Evolutionary conservation across 2,797 vertebrate genomes (phyloP).

Genomic region (Mus spretus): DNA sequence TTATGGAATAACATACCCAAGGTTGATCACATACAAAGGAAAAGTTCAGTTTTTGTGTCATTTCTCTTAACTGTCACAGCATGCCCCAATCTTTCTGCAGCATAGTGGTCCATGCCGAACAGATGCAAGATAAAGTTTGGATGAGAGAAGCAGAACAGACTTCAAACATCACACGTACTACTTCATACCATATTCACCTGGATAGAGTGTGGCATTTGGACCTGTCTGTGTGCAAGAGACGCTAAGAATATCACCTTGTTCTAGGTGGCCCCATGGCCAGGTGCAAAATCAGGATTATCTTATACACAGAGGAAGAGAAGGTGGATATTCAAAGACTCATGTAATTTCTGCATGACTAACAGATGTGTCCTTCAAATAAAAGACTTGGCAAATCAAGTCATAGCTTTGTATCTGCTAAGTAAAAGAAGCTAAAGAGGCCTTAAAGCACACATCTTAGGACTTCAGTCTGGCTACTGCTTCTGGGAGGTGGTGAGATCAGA

Average conservation of each 20-base stretch:
- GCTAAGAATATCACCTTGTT: neutral
- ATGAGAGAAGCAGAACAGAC: neutral
- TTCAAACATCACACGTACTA: neutral
- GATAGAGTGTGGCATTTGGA: neutral
- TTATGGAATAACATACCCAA: neutral
- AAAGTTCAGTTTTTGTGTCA: neutral
- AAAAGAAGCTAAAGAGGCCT: neutral
- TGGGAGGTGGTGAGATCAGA: neutral
- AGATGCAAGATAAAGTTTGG: neutral
- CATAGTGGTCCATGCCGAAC: neutral
- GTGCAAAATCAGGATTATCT: neutral
- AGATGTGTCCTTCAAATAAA: conserved; percentile 15
- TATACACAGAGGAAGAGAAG: conserved; percentile 21
- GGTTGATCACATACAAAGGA: neutral
- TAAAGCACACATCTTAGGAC: neutral
- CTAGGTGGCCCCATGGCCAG: neutral
- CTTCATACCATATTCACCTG: neutral
- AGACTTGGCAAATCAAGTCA: neutral
- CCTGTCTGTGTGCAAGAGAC: neutral
- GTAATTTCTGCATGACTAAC: neutral
- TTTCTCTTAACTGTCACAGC: neutral
- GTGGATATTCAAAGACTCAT: neutral
- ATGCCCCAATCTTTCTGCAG: neutral
- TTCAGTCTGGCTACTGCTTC: neutral
- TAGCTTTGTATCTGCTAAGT: neutral